phyloP scores from a whole-genome alignment of 2,888 invertebrate species.

The Mythimna loreyi region DNA sequence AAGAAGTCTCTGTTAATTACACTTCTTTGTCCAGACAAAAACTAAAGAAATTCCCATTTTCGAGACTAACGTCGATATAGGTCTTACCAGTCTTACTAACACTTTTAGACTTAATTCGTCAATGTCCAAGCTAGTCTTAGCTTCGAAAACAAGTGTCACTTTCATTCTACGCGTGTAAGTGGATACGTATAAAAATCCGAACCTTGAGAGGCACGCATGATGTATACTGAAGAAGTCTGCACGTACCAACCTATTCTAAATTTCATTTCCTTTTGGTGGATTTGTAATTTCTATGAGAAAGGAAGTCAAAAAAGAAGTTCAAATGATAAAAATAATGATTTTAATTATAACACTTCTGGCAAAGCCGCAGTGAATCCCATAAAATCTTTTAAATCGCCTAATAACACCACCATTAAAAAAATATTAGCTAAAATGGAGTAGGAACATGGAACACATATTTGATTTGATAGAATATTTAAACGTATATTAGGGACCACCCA shows the following conservation, averaged over 20 bases:
- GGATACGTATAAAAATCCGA: no score
- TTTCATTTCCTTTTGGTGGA: conserved; percentile 2
- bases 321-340: neutral
- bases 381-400: conserved; percentile 6
- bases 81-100: neutral
- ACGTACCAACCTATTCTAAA: neutral
- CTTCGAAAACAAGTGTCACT: conserved; percentile 6
- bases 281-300: conserved; percentile 6
- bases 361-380: neutral
- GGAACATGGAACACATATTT: conserved; percentile 44
- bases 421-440: conserved; percentile 13
- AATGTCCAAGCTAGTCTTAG: conserved; percentile 37
- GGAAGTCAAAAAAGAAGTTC: neutral
- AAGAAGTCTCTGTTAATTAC: neutral
- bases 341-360: neutral
- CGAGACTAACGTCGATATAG: neutral
- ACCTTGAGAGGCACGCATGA: neutral
- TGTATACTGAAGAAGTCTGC: neutral
- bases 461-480: conserved; percentile 61
- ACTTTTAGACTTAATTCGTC: conserved; percentile 41
- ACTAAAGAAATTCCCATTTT: neutral
- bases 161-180: neutral
- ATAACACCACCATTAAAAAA: conserved; percentile 19
- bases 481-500: conserved; percentile 58
- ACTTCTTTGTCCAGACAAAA: neutral